Base-by-base conservation (phyloP, 2,888 invertebrate genomes). In the Zele albiditarsus region DNA sequence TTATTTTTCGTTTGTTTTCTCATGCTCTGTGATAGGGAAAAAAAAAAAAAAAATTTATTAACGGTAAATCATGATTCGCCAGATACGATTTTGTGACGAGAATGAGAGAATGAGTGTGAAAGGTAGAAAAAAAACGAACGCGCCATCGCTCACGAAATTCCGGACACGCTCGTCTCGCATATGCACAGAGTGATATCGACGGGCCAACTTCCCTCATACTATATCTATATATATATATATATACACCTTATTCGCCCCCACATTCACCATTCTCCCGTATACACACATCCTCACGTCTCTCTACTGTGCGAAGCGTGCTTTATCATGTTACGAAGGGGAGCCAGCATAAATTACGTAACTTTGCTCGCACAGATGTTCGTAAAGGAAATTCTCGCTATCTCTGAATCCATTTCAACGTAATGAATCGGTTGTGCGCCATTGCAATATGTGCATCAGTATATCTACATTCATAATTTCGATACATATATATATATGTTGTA, bases 311-410 rank as follows among this genome's bases (percentile, higher is more conserved):
- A 8, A 53, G 20, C 53, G 20, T 53, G 53, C 53, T 60, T 60
- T 28, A 60, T 60, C 60, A 14, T 60, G 60, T 60, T 60, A 53
- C 53, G 28, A 16, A 27, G 12, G 8, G 63, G 33, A 12, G 63
- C 23, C n/a, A 20, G 38, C 63, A 63, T 63, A 38, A 63, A 63
- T 63, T 63, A 63, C 63, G 60, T 28, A 60, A 60, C 63, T 33
- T 33, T 31, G 38, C n/a, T 63, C 38, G 20, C 63, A 31, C 63
- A 63, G 63, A 63, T 63, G 63, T 63, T 63, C 23, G 23, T 3
- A 63, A 38, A 33, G 33, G 63, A 63, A 63, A 63, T 63, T 62
- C 31, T 31, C 62, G 8, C 62, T 27, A 62, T 63, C 63, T 31
- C 31, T n/a, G 28, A 63, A 63, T 63, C 33, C 38, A 31, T 27